Base-by-base conservation (phyloP, 64 coral and sea anemone species). In the Cladopsammia gracilis region DNA sequence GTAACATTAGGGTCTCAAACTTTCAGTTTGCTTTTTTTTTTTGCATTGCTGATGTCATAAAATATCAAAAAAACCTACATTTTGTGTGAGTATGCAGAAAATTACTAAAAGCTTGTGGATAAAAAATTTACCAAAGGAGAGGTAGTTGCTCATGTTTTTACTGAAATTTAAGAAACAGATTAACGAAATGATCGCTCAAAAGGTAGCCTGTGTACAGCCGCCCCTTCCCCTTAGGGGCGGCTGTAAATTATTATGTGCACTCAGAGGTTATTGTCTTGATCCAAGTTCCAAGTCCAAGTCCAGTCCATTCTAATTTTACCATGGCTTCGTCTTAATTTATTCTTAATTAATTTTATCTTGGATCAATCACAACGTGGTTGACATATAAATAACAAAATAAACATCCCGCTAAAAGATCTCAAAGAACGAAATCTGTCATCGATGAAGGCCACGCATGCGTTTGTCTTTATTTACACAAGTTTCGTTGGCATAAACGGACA, bases 381-480 rank as follows among this genome's bases (percentile, higher is more conserved):
- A 67, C 80, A 50, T 48, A 48, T 67, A 83, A 84, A 84, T 59
- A 84, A 9, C 15, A 84, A 68, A 84, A 49, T 84, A 84, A 66
- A 84, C 80, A 69, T 64, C 62, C 62, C 18, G 20, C 22, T 84
- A 77, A 77, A 52, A 56, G 48, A 20, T 77, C 16, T 54, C 71
- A 73, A 73, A 24, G 15, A 45, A 44, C 43, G 71, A 73, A 45
- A 46, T 67, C 45, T 48, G 18, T 68, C 62, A 48, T 22, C 44
- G 20, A 44, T 22, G 10, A 62, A 67, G 4, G 7, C 25, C 43
- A 91, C 89, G 89, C 89, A 84, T 84, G 89, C 78, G 89, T 91
- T 83, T 82, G 24, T 34, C 48, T 81, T 73, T 91, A 73, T 84
- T 83, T 70, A 81, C 89, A 73, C 44, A 62, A 62, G 67, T 71